Evolutionary conservation across 2,797 vertebrate species (phyloP).

Genomic region (Pampus argenteus): DNA sequence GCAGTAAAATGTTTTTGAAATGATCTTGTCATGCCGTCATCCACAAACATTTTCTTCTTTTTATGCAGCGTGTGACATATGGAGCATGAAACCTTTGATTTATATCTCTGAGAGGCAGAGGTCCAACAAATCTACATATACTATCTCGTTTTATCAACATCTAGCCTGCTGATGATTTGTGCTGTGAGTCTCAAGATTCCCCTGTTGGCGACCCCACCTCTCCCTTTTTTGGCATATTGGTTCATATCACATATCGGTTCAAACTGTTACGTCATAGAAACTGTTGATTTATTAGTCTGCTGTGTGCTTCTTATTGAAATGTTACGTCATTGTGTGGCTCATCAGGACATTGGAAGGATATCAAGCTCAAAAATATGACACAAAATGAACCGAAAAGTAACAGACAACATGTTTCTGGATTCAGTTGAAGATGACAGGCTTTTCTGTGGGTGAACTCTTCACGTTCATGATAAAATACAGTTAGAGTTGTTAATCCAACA

Average conservation of each 20-base stretch:
- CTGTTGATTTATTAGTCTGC: constrained; percentile 1
- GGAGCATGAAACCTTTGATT: constrained; percentile 37
- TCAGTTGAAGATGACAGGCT: background rate
- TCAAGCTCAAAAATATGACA: background rate
- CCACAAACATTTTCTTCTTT: constrained; percentile 16
- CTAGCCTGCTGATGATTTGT: constrained; percentile 22
- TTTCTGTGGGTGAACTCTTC: background rate
- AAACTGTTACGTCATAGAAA: constrained; percentile 29
- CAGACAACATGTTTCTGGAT: background rate
- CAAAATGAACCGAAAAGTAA: background rate
- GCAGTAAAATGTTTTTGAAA: background rate
- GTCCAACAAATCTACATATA: constrained; percentile 25
- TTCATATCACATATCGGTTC: constrained; percentile 34
- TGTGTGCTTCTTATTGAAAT: constrained; percentile 10
- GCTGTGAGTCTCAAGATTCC: constrained; percentile 3
- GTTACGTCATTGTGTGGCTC: constrained; percentile 15
- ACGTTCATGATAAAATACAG: background rate
- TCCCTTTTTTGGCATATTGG: background rate
- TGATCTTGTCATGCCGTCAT: background rate
- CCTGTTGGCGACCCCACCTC: background rate
- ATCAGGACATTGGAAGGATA: constrained; percentile 4
- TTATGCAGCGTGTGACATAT: constrained; percentile 42
- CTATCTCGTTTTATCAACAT: constrained; percentile 39
- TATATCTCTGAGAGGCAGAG: constrained; percentile 11
- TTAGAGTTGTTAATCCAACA: background rate